Evolutionary conservation across 1,140 invertebrate species (phyloP), one percentile per base, ranked within the genome.

Genomic region (Meteorus sp.): DNA sequence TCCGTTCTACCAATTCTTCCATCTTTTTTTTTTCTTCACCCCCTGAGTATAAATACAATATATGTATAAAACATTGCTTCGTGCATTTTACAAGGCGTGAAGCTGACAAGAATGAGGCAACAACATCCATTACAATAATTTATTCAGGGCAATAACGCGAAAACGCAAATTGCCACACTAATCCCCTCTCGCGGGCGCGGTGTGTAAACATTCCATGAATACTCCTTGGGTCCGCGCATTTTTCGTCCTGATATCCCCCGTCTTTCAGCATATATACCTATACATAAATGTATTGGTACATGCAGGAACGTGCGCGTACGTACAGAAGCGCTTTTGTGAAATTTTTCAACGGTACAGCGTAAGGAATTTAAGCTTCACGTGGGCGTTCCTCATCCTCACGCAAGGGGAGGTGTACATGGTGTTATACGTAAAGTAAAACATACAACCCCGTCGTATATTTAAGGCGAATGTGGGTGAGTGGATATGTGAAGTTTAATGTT

Each of bases 121-220:
- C 56, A 51, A 59, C 56, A 51, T 53, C 56, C 47, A 59, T 59
- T 59, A 59, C 37, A 20, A 59, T 59, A 59, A 59, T 59, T 59
- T 59, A 59, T 59, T 47, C 56, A 59, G 48, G 25, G 56, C 56
- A 59, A 59, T 59, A 59, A 59, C 37, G 48, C 35, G 48, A 20
- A 59, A 59, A 59, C 35, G 37, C 35, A 53, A 53, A 53, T 53
- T 53, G 51, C 51, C 37, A 53, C 51, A 53, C 51, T 53, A 53
- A 53, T 53, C 35, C 35, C 47, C 31, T 56, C 48, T 51, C 19
- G 48, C 51, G 31, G 29, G 33, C 47, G 37, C 31, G 20, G 20
- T 37, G 33, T 59, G 56, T 51, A 59, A 44, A 59, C 47, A 59
- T 59, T 52, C 56, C 48, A 41, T 22, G 37, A 52, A 59, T 59